Base-by-base conservation (phyloP, 2,797 vertebrate species). In the Tadarida brasiliensis region DNA sequence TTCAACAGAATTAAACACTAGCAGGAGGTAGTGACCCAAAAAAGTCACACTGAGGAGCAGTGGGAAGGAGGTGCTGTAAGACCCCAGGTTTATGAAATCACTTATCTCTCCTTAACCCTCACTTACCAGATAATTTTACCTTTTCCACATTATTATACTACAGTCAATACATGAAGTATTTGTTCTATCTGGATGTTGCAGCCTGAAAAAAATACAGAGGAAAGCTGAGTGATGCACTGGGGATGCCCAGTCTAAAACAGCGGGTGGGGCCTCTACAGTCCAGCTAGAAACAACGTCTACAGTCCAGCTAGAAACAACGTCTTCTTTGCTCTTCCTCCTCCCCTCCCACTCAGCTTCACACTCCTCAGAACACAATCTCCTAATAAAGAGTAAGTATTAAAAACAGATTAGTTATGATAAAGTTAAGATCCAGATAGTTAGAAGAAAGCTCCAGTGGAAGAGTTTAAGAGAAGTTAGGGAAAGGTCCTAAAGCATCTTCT, bases 1-100 rank as follows among this genome's bases (percentile, higher is more conserved):
- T 56, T 82, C 44, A 89, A 76, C 71, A 87, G 39, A 94, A 92
- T 67, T 87, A 85, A 92, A 95, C 59, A 70, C 17, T 24, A 68
- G 24, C 5, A 87, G 61, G 20, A 14, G 44, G 24, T 15, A 80
- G 35, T 33, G 35, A 74, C 82, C 35, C 89, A 80, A 94, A n/a
- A 67, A 94, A 54, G 11, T n/a, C 19, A 71, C 59, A 57, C 0
- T 26, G 68, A 89, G 15, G 51, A 77, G 61, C n/a, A 67, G 19
- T 26, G 11, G 51, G 28, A 82, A 87, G 81, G 28, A 85, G 24
- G 16, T 74, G 20, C 47, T 70, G 0, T 19, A 30, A 80, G 26
- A 30, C 10, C 54, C 65, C 8, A 44, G 39, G 4, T 90, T 93
- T 76, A 28, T 10, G 17, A 51, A 80, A 70, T 54, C 6, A 54